Conservation (phyloP, 2,888 invertebrate genomes). For the Hetaerina titia region DNA sequence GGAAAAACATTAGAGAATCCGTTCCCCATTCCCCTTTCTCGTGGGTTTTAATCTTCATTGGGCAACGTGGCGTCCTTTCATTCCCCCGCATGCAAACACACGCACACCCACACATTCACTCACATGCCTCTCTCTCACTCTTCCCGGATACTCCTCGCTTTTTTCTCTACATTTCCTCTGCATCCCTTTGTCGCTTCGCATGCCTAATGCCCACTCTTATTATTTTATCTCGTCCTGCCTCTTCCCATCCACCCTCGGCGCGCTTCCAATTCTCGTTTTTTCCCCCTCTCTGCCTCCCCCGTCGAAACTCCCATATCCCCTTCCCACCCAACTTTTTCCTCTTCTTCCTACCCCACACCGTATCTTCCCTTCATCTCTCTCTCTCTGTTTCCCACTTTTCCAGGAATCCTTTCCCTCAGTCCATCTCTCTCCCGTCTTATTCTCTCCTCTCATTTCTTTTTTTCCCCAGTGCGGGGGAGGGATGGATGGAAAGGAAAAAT, state of each 20-base stretch:
- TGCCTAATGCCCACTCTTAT: background rate
- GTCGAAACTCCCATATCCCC: background rate
- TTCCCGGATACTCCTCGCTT: background rate
- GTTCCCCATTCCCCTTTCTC: background rate
- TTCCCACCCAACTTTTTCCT: background rate
- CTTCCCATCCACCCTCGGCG: background rate
- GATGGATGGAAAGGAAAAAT: background rate
- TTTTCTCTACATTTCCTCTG: background rate
- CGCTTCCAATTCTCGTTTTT: background rate
- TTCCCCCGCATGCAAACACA: background rate
- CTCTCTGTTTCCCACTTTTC: too few relatives aligned
- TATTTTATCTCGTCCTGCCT: background rate
- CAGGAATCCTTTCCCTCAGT: too few relatives aligned
- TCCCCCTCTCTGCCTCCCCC: background rate
- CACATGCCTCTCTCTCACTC: background rate
- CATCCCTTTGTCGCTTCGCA: constrained; percentile 14
- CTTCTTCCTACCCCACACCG: background rate
- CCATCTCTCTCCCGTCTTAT: background rate
- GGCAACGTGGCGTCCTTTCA: background rate
- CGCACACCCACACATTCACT: background rate
- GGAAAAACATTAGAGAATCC: background rate
- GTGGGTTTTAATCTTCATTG: background rate
- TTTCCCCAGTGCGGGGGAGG: background rate
- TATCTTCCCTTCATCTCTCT: too few relatives aligned
- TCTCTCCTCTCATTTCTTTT: background rate